phyloP scores from a whole-genome alignment of 1,140 invertebrate species.

The Zelostemma sp. region DNA sequence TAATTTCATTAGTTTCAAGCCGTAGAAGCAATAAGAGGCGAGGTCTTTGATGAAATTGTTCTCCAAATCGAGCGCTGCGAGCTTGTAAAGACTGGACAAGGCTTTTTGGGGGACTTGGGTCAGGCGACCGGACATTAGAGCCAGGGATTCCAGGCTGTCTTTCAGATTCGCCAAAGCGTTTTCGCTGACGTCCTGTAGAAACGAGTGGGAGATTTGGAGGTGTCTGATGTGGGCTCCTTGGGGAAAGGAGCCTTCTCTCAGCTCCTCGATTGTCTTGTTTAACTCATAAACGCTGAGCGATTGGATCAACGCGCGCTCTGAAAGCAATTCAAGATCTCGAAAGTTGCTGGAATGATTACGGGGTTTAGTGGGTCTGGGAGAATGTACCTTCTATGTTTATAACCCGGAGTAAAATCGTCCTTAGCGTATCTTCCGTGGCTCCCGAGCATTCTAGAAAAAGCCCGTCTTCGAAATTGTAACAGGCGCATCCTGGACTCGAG shows the following conservation, averaged over 20 bases:
- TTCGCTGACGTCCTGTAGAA: slow-evolving; percentile 80
- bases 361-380: too few relatives aligned
- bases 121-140: slow-evolving; percentile 84
- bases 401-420: slow-evolving; percentile 67
- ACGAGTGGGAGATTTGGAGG: slow-evolving; percentile 86
- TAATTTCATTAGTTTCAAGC: slow-evolving; percentile 85
- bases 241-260: slow-evolving; percentile 80
- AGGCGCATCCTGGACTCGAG: slow-evolving; percentile 76
- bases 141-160: slow-evolving; percentile 83
- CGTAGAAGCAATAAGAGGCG: slow-evolving; percentile 88
- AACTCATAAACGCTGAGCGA: slow-evolving; percentile 90
- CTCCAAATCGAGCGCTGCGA: slow-evolving; percentile 85
- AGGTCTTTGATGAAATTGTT: slow-evolving; percentile 86
- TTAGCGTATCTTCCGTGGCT: slow-evolving; percentile 74
- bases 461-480: slow-evolving; percentile 91
- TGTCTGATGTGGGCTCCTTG: slow-evolving; percentile 79
- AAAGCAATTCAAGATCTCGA: background rate
- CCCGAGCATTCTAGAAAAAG: slow-evolving; percentile 89
- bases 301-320: slow-evolving; percentile 73
- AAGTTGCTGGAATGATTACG: too few relatives aligned
- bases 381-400: slow-evolving; percentile 36
- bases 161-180: slow-evolving; percentile 81
- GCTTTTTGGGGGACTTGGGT: slow-evolving; percentile 85
- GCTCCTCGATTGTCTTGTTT: slow-evolving; percentile 80
- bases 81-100: slow-evolving; percentile 79